These are phyloP conservation scores for Agrypnus murinus DNA, from an alignment of 2,888 invertebrate genomes.

Conservation along the genomic window DNA sequence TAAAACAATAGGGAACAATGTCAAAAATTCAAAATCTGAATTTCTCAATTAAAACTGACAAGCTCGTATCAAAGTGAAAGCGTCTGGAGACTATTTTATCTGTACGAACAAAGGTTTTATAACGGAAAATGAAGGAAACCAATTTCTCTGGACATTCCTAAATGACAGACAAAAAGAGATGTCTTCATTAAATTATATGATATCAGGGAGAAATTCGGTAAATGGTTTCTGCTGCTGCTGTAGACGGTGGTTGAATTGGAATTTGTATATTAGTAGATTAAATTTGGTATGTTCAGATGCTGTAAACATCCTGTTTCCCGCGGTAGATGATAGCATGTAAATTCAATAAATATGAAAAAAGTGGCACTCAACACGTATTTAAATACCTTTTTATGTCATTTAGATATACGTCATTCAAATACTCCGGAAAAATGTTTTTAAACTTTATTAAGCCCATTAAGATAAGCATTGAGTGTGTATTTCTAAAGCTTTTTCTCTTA, in stretches of 20 bases:
- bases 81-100: not conserved
- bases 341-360: too few species aligned
- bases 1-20: not conserved
- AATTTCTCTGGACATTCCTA: slow-evolving; percentile 26
- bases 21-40: not conserved
- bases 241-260: not conserved
- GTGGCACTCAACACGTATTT: too few species aligned
- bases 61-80: not conserved
- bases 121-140: slow-evolving; percentile 23
- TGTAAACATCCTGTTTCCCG: not conserved
- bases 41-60: slow-evolving; percentile 6
- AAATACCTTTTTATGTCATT: too few species aligned
- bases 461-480: too few species aligned
- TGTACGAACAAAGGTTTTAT: slow-evolving; percentile 15
- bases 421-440: too few species aligned
- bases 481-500: too few species aligned
- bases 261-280: slow-evolving; percentile 9
- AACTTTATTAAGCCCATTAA: too few species aligned
- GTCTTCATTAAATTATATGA: slow-evolving; percentile 28
- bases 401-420: too few species aligned
- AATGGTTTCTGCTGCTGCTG: not conserved
- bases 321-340: too few species aligned
- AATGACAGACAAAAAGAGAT: slow-evolving; percentile 17
- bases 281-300: slow-evolving; percentile 3
- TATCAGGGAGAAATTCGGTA: slow-evolving; percentile 4